Evolutionary conservation across 2,888 invertebrate species (phyloP).

Genomic region (Stegophylla sp.): DNA sequence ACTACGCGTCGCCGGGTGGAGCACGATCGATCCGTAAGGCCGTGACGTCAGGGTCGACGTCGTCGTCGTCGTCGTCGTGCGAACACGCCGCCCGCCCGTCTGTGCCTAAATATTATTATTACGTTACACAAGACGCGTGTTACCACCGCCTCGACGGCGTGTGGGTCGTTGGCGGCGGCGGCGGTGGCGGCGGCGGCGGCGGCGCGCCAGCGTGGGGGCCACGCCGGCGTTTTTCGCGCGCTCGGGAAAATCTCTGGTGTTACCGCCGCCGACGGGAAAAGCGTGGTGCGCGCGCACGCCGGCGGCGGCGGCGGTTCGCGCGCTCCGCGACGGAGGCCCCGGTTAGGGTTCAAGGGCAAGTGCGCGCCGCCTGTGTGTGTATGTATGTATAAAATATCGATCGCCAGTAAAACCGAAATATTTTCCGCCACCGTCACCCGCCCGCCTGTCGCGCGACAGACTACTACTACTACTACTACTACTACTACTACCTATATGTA

Average conservation of each 20-base stretch:
- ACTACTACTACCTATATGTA: neutral
- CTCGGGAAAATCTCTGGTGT: constrained; percentile 52
- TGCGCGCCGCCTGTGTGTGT: constrained; percentile 15
- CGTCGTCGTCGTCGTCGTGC: neutral
- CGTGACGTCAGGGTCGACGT: constrained; percentile 44
- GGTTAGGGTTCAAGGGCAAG: constrained; percentile 57
- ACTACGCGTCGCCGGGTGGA: neutral
- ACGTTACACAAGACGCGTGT: no score
- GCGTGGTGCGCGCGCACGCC: neutral
- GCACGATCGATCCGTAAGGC: constrained; percentile 44
- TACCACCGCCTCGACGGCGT: neutral
- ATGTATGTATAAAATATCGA: constrained; percentile 35
- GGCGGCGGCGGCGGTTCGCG: neutral
- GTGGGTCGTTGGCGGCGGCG: neutral
- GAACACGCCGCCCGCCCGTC: neutral
- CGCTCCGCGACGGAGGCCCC: constrained; percentile 29
- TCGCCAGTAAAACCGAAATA: constrained; percentile 30
- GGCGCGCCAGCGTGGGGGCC: neutral
- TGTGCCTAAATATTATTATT: no score
- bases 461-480: neutral
- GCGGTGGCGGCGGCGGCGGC: neutral
- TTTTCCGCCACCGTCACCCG: neutral
- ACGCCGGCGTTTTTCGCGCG: constrained; percentile 45
- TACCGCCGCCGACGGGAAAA: neutral
- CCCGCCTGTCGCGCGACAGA: neutral